Base-by-base conservation (phyloP, 2,888 invertebrate genomes). In the Amorpha juglandis region DNA sequence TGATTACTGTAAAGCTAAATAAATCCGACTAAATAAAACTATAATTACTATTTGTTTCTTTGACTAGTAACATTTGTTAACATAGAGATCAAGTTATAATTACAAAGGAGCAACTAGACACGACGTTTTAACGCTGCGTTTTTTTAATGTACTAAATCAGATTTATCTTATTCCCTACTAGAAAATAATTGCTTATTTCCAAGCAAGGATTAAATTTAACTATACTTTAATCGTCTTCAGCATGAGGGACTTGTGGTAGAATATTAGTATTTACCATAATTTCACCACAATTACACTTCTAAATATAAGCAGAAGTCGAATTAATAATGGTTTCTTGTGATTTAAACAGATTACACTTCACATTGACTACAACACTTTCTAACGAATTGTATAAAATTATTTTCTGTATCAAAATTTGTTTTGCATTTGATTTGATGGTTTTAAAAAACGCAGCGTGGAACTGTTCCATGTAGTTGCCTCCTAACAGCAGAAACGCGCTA, bases 51-150 rank as follows among this genome's bases (percentile, higher is more conserved):
- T 63, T 47, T 76, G 83, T 83, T 82, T 86, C 82, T 66, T 19
- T 91, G 92, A 92, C 92, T 92, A 92, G 92, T 88, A 87, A 89
- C 85, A 87, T 86, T 86, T 81, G 27, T 86, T 81, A 78, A 83
- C 80, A 82, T 80, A 86, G 92, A 92, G 92, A 92, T 92, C 91
- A 87, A 78, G 51, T 66, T 52, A 62, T 63, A 50, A 53, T 42
- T 64, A 64, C 64, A 64, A 53, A 27, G 48, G 19, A 45, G 16
- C 55, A 55, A 55, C 38, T 19, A 33, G 19, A 58, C 45, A 53
- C 16, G 42, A 38, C 12, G 48, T 63, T 38, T 27, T 27, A 14
- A 45, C 51, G 63, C 51, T 63, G 51, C 48, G 38, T 63, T 50
- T 58, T 53, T 53, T 58, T 16, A 19, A 8, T 9, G 27, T 27